Evolutionary conservation across 2,888 invertebrate genomes (phyloP), one percentile per base, ranked within the genome.

Genomic region (Drosophila parthenogenetica): DNA sequence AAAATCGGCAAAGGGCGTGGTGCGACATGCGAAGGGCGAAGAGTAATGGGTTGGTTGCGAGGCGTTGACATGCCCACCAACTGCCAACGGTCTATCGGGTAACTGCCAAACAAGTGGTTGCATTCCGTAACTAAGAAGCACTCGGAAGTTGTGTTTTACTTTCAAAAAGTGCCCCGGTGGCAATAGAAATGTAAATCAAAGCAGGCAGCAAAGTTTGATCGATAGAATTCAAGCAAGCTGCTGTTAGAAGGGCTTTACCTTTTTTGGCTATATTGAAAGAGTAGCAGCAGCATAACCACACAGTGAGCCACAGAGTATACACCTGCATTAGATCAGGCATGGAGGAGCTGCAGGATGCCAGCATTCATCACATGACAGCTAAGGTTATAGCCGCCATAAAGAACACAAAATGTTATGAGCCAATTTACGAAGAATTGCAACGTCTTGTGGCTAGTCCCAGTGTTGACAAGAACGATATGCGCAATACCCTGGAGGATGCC

Each of bases 351-450:
- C 91, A 91, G 77, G 92, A 92, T 64, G 86, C 90, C 29, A 92
- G 92, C 67, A 94, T 97, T 77, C 95, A 96, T 88, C 94, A 95
- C 75, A 95, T 95, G 55, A 95, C 97, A 16, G 92, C 95, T 70
- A 96, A 96, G 93, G 93, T 97, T 85, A 95, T 96, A n/a, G 94
- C 95, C 70, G 96, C 97, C 91, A 94, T 97, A 69, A 95, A 96
- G 92, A 94, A 94, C 77, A 94, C 96, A 90, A 94, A 95, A 42
- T 94, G 95, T 79, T 97, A 97, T 88, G 94, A 95, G 91, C 94
- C 94, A 66, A 94, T 97, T 85, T 96, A 95, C 89, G 95, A 94
- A 90, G 96, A 96, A 91, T 94, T 97, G 76, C 84, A 78, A 97
- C 96, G 95, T 93, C 93, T 97, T 75, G 96, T 95, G 53, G 95